A percentile compares a stretch with the other conserved stretches of the same genome.
Evolutionary conservation across 2,888 invertebrate species (phyloP).

Genomic region (Iphiclides podalirius): DNA sequence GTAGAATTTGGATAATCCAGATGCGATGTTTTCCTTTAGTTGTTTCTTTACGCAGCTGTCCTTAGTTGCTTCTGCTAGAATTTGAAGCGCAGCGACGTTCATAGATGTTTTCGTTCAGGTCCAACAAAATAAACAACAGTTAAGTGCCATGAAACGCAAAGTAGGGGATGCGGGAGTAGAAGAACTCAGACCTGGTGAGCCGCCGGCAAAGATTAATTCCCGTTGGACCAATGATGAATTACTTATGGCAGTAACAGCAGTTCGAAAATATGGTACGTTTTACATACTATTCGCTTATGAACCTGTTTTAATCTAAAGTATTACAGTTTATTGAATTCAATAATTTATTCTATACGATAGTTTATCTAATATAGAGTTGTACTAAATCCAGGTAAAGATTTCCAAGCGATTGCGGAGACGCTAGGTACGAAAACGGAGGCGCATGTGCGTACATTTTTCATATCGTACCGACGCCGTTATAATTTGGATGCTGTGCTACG

Average conservation of each 20-base stretch:
- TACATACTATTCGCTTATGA: neutral
- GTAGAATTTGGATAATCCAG: conserved; percentile 74
- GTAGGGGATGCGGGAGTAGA: conserved; percentile 81
- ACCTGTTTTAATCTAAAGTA: neutral
- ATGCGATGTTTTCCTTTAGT: conserved; percentile 33
- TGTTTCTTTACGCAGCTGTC: neutral
- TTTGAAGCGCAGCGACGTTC: neutral
- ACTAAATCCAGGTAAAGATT: conserved; percentile 84
- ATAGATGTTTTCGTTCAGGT: conserved; percentile 80
- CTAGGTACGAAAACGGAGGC: conserved; percentile 97
- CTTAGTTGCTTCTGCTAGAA: conserved; percentile 7
- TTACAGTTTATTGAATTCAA: neutral
- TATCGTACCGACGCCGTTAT: conserved; percentile 93
- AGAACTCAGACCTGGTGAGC: conserved; percentile 82
- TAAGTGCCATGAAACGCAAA: conserved; percentile 92
- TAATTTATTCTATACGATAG: too few relatives aligned
- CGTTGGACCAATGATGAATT: conserved; percentile 97
- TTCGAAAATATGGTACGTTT: conserved; percentile 87
- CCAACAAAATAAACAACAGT: conserved; percentile 95
- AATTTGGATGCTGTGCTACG: conserved; percentile 92
- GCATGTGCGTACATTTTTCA: conserved; percentile 94
- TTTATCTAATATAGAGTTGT: too few relatives aligned
- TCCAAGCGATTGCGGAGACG: conserved; percentile 95
- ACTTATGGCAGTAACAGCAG: conserved; percentile 93
- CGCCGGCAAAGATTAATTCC: conserved; percentile 87